These are phyloP conservation scores for Ichneumoninae sp. DNA, from an alignment of 2,888 invertebrate species.

Conservation along the genomic window DNA sequence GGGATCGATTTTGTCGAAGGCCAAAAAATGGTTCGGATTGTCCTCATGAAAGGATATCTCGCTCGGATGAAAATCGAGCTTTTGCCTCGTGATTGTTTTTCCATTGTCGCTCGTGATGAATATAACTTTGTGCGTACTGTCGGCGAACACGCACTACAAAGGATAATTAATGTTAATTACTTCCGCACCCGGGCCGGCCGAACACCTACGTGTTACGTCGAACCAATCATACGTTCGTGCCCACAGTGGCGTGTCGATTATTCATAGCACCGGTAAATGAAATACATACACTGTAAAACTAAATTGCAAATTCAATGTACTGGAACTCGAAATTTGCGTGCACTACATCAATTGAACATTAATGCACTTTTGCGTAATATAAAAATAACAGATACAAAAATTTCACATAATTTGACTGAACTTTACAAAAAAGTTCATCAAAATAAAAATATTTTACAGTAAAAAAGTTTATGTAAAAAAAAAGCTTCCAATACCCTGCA, in stretches of 20 bases:
- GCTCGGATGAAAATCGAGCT: conserved; percentile 91
- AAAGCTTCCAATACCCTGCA: too few species aligned
- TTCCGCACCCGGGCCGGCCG: conserved; percentile 20
- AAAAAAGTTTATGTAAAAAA: too few species aligned
- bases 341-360: too few species aligned
- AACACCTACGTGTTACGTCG: conserved; percentile 31
- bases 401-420: not conserved
- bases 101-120: conserved; percentile 92
- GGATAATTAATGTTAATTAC: conserved; percentile 53
- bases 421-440: too few species aligned
- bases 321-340: too few species aligned
- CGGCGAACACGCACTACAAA: conserved; percentile 94
- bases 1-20: conserved; percentile 90
- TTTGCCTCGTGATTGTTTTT: conserved; percentile 87
- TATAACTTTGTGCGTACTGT: conserved; percentile 90
- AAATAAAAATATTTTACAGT: too few species aligned
- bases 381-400: not conserved
- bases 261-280: not conserved
- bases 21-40: conserved; percentile 89
- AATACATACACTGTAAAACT: too few species aligned
- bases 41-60: conserved; percentile 91
- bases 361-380: too few species aligned
- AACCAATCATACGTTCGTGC: conserved; percentile 2
- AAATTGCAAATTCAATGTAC: too few species aligned
- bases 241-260: not conserved